These are phyloP conservation scores for Vespertilio murinus DNA, from an alignment of 2,797 vertebrate genomes.

Conservation along the genomic window DNA sequence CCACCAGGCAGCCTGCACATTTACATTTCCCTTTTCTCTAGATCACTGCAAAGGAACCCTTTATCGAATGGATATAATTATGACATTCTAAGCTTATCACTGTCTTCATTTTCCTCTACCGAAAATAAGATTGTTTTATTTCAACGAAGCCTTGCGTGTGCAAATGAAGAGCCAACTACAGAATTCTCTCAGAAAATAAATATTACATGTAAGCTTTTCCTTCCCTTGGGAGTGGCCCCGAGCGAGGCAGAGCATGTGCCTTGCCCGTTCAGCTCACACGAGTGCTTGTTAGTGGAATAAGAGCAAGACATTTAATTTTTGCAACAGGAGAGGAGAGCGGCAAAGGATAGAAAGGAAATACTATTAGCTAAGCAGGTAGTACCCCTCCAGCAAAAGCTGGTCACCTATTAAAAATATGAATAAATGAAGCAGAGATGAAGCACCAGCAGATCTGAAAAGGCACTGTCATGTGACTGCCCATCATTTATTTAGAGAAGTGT, in stretches of 20 bases:
- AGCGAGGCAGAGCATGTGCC: background rate
- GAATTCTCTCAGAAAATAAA: slow-evolving; percentile 41
- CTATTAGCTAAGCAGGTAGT: slow-evolving; percentile 35
- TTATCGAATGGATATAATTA: background rate
- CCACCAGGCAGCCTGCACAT: no score
- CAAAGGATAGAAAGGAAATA: slow-evolving; percentile 68
- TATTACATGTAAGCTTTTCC: background rate
- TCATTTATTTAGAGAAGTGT: background rate
- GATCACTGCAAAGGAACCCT: background rate
- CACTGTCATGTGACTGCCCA: background rate
- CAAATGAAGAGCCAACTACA: slow-evolving; percentile 28
- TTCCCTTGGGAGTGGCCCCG: background rate
- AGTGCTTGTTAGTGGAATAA: slow-evolving; percentile 17
- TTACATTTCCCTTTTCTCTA: background rate
- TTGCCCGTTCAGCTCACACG: background rate
- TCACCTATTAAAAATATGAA: slow-evolving; percentile 71
- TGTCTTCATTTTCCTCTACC: slow-evolving; percentile 24
- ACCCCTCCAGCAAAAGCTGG: slow-evolving; percentile 70
- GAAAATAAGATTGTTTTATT: slow-evolving; percentile 39
- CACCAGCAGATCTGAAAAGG: background rate
- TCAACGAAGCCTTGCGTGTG: background rate
- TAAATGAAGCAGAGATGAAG: slow-evolving; percentile 58
- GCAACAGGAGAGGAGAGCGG: slow-evolving; percentile 32
- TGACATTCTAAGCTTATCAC: background rate
- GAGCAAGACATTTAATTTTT: slow-evolving; percentile 69